Conservation (phyloP, 2,888 invertebrate species). For the Octonoba sinensis region DNA sequence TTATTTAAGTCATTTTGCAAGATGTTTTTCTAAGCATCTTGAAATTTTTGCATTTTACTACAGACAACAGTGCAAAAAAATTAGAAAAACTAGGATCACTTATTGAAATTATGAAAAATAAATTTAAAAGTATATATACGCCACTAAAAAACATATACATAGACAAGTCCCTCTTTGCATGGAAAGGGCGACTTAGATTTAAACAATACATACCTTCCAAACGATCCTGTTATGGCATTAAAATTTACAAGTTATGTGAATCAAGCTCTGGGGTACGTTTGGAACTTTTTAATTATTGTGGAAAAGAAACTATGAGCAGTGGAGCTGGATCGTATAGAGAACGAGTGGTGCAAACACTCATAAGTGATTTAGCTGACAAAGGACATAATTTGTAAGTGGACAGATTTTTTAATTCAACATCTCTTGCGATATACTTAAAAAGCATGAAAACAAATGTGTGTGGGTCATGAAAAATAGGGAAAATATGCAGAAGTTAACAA, state of each 20-base stretch:
- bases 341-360: neutral
- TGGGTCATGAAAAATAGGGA: neutral
- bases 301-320: no score
- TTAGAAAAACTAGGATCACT: neutral
- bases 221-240: neutral
- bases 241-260: constrained; percentile 11
- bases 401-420: constrained; percentile 4
- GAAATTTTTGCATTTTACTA: constrained; percentile 7
- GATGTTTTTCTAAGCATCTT: neutral
- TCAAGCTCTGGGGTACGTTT: constrained; percentile 7
- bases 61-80: neutral
- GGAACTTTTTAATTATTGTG: neutral
- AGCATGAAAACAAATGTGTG: neutral
- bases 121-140: neutral
- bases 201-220: neutral
- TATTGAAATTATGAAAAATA: neutral
- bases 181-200: neutral
- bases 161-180: neutral
- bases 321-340: no score
- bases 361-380: constrained; percentile 1
- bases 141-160: neutral
- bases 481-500: constrained; percentile 4
- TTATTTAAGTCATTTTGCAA: constrained; percentile 5
- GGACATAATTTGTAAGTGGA: neutral
- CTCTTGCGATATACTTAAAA: constrained; percentile 2